Percentiles rank a stretch among this genome's conserved stretches.
Conservation (phyloP, 2,797 vertebrate genomes). For the Naso thynnoides region DNA sequence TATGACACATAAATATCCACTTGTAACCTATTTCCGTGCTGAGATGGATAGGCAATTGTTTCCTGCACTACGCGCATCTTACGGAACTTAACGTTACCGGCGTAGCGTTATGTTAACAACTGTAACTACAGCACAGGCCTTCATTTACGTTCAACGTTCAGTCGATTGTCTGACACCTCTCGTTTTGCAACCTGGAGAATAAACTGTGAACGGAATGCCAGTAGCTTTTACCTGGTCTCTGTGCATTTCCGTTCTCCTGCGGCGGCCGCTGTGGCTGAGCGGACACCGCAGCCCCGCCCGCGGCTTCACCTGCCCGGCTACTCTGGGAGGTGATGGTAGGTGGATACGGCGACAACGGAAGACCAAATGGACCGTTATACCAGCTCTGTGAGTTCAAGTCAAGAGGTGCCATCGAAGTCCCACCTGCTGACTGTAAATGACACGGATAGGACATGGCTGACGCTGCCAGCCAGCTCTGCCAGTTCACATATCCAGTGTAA, state of each 20-base stretch:
- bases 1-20: background rate
- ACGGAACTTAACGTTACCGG: too few relatives aligned
- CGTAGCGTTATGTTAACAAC: background rate
- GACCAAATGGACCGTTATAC: constrained; percentile 68
- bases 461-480: constrained; percentile 89
- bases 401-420: constrained; percentile 54
- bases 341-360: constrained; percentile 63
- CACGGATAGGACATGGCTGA: constrained; percentile 73
- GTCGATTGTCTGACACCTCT: background rate
- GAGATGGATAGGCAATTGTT: background rate
- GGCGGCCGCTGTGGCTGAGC: constrained; percentile 63
- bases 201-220: too few relatives aligned
- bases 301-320: constrained; percentile 59
- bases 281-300: constrained; percentile 59
- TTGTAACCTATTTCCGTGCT: background rate
- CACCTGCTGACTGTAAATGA: constrained; percentile 60
- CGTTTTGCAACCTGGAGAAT: background rate
- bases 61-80: background rate
- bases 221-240: constrained; percentile 78
- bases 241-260: constrained; percentile 81
- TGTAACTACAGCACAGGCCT: background rate
- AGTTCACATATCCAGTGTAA: constrained; percentile 90
- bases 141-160: background rate
- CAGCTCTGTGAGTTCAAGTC: constrained; percentile 71
- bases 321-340: constrained; percentile 41